These are phyloP conservation scores for Chamaetylas fuelleborni DNA, from an alignment of 2,113 vertebrate species.

Conservation along the genomic window DNA sequence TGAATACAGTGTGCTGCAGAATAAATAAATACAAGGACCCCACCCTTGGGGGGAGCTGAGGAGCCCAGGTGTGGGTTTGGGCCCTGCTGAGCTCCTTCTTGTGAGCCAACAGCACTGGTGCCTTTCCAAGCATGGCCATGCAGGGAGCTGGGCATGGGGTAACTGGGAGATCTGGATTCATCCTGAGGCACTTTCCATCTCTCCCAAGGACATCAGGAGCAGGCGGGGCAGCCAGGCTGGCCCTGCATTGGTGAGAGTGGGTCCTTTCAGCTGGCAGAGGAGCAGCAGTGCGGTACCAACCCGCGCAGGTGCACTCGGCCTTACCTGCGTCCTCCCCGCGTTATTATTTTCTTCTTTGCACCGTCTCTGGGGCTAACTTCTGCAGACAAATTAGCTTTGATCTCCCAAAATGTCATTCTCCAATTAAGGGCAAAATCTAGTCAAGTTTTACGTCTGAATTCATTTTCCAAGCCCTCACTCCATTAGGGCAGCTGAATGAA, in stretches of 20 bases:
- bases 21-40: slow-evolving; percentile 66
- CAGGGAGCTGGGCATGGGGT: rapidly evolving
- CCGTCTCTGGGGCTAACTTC: slow-evolving; percentile 57
- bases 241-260: rapidly evolving
- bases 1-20: slow-evolving; percentile 74
- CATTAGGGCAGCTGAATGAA: slow-evolving; percentile 69
- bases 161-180: not conserved
- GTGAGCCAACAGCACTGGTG: rapidly evolving
- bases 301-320: not conserved
- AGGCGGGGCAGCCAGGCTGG: not conserved
- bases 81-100: not conserved
- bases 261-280: not conserved
- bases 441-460: slow-evolving; percentile 72
- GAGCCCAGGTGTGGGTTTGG: not conserved
- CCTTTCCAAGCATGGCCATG: rapidly evolving
- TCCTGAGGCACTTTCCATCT: not conserved
- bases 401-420: slow-evolving; percentile 69
- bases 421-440: slow-evolving; percentile 71
- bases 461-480: slow-evolving; percentile 71
- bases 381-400: slow-evolving; percentile 71
- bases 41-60: not conserved
- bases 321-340: not conserved
- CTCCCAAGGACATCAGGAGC: not conserved
- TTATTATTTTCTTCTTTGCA: slow-evolving; percentile 49
- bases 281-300: rapidly evolving